Conservation (phyloP, 2,113 vertebrate genomes). For the Sceloporus undulatus region DNA sequence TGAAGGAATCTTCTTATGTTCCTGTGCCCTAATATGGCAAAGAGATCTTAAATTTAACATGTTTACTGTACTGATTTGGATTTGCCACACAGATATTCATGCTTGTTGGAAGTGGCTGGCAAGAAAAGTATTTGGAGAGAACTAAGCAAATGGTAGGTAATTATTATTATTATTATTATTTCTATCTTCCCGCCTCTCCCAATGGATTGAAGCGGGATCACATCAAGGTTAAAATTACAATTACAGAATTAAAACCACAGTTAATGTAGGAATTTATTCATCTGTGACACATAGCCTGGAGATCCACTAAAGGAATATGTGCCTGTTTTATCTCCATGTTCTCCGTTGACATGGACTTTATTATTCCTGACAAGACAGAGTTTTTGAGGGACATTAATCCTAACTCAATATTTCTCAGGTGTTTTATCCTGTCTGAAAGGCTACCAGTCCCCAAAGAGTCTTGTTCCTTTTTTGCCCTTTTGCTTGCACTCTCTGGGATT, state of each 20-base stretch:
- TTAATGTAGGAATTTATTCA: neutral
- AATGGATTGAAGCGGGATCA: too few species aligned
- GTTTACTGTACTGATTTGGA: too few species aligned
- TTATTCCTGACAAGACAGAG: slow-evolving; percentile 44
- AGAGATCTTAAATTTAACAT: neutral
- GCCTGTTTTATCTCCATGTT: slow-evolving; percentile 31
- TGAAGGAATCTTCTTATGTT: neutral
- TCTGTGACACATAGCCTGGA: neutral
- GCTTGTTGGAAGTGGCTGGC: neutral
- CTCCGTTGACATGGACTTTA: slow-evolving; percentile 30
- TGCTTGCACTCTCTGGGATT: slow-evolving; percentile 16
- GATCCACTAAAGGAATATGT: neutral
- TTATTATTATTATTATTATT: too few species aligned
- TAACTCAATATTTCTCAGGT: slow-evolving; percentile 45
- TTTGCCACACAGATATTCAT: neutral
- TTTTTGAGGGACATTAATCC: slow-evolving; percentile 45
- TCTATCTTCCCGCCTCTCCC: too few species aligned
- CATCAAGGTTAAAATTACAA: too few species aligned
- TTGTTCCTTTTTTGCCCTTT: slow-evolving; percentile 14
- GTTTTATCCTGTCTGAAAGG: slow-evolving; percentile 41
- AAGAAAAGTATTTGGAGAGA: neutral
- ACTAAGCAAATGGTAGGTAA: neutral
- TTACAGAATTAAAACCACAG: too few species aligned
- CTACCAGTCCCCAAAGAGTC: slow-evolving; percentile 9
- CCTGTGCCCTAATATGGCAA: neutral